Percentiles rank a stretch among this genome's conserved stretches.
These are phyloP conservation scores for Aurelia aurita DNA, from an alignment of 30 jellyfish, hydroid and myxozoan species.

Conservation along the genomic window DNA sequence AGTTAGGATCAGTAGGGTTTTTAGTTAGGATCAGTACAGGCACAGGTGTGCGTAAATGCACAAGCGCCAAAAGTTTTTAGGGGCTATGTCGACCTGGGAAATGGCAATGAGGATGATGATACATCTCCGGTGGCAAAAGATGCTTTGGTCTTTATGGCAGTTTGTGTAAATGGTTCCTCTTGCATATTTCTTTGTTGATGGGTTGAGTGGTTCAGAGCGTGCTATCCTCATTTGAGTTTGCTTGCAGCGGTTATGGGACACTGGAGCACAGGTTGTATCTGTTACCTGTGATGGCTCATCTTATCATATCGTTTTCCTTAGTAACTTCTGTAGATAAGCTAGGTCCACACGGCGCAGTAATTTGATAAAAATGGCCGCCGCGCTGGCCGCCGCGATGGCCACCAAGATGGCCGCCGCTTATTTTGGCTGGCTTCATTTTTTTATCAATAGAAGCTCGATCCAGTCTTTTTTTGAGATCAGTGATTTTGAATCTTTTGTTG, in stretches of 20 bases:
- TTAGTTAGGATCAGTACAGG: too few relatives aligned
- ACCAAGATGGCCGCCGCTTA: too few relatives aligned
- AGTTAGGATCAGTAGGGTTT: too few relatives aligned
- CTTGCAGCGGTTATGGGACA: constrained; percentile 13
- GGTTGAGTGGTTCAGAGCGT: constrained; percentile 55
- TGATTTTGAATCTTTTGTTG: constrained; percentile 17
- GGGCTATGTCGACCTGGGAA: constrained; percentile 67
- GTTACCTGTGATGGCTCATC: constrained; percentile 69
- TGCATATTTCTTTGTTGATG: constrained; percentile 60
- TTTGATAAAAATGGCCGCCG: too few relatives aligned
- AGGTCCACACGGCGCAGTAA: too few relatives aligned
- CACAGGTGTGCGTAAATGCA: too few relatives aligned
- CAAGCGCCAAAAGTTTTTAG: constrained; percentile 21
- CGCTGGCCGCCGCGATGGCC: too few relatives aligned
- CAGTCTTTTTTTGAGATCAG: too few relatives aligned
- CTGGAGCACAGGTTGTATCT: constrained; percentile 15
- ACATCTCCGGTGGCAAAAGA: constrained; percentile 53
- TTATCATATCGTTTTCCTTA: too few relatives aligned
- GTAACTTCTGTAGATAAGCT: too few relatives aligned
- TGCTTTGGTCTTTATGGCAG: constrained; percentile 64
- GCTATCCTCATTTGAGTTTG: constrained; percentile 53
- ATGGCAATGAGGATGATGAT: constrained; percentile 52
- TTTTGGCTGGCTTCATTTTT: too few relatives aligned
- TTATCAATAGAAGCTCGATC: too few relatives aligned
- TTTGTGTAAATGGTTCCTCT: constrained; percentile 46